Base-by-base conservation (phyloP, 1,140 invertebrate genomes). In the Papilio polyxenes region DNA sequence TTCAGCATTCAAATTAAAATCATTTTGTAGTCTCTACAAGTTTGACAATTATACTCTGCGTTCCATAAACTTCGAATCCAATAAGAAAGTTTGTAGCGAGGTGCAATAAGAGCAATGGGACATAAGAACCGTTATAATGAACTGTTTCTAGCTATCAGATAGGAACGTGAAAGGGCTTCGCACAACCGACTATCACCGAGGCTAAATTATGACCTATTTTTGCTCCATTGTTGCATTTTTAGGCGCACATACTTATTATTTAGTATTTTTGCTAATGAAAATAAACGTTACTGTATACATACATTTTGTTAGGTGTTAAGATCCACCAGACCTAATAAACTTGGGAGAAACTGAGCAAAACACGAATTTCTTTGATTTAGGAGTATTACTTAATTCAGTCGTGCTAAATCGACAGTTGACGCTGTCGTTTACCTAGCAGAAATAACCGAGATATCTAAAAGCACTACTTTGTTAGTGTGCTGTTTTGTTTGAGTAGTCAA, bases 101-200 rank as follows among this genome's bases (percentile, higher is more conserved):
- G 31, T 37, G 31, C 65, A 72, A 72, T 7, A 72, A 72, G 65
- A 72, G 65, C 31, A 72, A 37, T 37, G 65, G 23, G 31, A 72
- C 31, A 37, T 72, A 37, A 10, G 65, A 72, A 72, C 65, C 65
- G 65, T 72, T 72, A 72, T 72, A 72, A 72, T 37, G 65, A 40
- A 72, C 65, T 72, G 65, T 72, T 72, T 72, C 65, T 72, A 72
- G 31, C 31, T 31, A 72, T 72, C 65, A 37, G 65, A 72, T 72
- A 72, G 65, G 23, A 72, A 15, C 31, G 65, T 72, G 65, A 13
- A 72, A 72, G 65, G 65, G 65, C 65, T 37, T 15, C 31, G 10
- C 3, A 17, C 31, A 72, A 72, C 65, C 65, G 65, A 31, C 65
- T 72, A 23, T 69, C 31, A 7, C 31, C 7, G 65, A 72, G 31